phyloP scores from a whole-genome alignment of 2,113 vertebrate genomes.

The Pelvicachromis taeniatus region DNA sequence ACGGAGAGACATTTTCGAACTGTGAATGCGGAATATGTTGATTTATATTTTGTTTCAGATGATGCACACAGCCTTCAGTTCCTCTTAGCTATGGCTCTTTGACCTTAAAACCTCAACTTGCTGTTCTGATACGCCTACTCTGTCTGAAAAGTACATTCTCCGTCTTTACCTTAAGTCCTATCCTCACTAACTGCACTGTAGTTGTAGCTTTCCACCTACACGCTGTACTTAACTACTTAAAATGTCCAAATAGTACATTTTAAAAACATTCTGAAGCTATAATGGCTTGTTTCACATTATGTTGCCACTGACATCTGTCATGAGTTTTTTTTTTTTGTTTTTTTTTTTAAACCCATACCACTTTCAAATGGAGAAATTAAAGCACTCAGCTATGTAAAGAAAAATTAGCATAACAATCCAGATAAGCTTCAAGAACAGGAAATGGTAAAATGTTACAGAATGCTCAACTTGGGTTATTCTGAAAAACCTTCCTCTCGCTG shows the following conservation, averaged over 20 bases:
- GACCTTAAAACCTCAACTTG: slow-evolving; percentile 62
- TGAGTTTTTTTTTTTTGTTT: not conserved
- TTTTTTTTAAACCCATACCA: not conserved
- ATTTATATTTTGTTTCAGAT: slow-evolving; percentile 46
- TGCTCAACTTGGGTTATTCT: not conserved
- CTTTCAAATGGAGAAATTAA: not conserved
- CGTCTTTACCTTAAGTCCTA: slow-evolving; percentile 28
- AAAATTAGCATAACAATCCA: not conserved
- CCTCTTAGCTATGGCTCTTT: slow-evolving; percentile 64
- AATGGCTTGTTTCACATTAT: not conserved
- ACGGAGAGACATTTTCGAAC: not conserved
- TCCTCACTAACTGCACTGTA: slow-evolving; percentile 34
- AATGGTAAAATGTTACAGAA: not conserved
- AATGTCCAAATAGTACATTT: not conserved
- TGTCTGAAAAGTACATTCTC: slow-evolving; percentile 31
- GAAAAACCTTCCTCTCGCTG: not conserved
- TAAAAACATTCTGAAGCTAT: not conserved
- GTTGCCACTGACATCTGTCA: not conserved
- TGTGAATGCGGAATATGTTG: not conserved
- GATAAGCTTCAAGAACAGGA: not conserved
- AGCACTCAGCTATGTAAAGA: not conserved
- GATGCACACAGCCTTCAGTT: slow-evolving; percentile 57
- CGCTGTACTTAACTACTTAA: not conserved
- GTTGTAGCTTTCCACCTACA: slow-evolving; percentile 18
- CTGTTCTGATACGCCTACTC: slow-evolving; percentile 36